Conservation (phyloP, 2,888 invertebrate genomes). For the Philereme transversata region DNA sequence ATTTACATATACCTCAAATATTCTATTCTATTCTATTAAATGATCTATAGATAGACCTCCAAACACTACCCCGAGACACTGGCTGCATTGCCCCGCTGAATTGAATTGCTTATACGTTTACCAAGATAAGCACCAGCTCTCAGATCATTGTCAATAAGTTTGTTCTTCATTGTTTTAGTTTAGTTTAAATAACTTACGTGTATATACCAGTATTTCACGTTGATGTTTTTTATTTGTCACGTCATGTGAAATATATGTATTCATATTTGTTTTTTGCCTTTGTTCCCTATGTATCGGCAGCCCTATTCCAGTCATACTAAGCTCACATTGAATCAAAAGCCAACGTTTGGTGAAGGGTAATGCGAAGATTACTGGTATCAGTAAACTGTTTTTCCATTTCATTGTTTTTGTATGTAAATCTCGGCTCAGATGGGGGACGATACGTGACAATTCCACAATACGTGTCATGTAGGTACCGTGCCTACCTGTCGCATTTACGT, state of each 20-base stretch:
- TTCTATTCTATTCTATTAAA: too few relatives aligned
- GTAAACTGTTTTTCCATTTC: conserved; percentile 38
- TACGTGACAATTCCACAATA: conserved; percentile 24
- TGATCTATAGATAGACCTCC: too few relatives aligned
- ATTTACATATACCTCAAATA: too few relatives aligned
- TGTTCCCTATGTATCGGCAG: neutral
- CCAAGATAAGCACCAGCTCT: too few relatives aligned
- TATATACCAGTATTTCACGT: too few relatives aligned
- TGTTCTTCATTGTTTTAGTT: too few relatives aligned
- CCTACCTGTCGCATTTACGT: conserved; percentile 22
- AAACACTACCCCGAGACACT: too few relatives aligned
- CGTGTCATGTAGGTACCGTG: conserved; percentile 13
- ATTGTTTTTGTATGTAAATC: conserved; percentile 51
- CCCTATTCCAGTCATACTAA: neutral
- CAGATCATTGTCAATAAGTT: too few relatives aligned
- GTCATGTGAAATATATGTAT: neutral
- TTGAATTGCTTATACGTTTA: too few relatives aligned
- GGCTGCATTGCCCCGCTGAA: too few relatives aligned
- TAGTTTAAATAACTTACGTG: too few relatives aligned
- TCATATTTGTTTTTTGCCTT: neutral
- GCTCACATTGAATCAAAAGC: conserved; percentile 10
- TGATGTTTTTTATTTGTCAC: too few relatives aligned
- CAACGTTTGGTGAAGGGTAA: conserved; percentile 15
- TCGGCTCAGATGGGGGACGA: conserved; percentile 29
- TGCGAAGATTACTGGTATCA: conserved; percentile 35